These are phyloP conservation scores for Mesoligia furuncula DNA, from an alignment of 2,888 invertebrate species.

Conservation along the genomic window DNA sequence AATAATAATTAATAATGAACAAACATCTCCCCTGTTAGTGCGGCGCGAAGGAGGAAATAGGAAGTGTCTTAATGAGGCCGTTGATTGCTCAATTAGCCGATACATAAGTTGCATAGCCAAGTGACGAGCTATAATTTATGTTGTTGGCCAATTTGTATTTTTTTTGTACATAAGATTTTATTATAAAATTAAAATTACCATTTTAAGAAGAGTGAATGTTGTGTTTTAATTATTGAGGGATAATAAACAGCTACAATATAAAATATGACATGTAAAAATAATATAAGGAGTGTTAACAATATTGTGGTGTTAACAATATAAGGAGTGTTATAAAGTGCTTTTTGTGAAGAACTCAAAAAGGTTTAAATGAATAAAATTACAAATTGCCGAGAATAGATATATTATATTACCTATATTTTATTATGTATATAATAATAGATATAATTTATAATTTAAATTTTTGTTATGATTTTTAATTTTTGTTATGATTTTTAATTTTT, in stretches of 20 bases:
- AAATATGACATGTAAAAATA: too few species aligned
- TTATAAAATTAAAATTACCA: background rate
- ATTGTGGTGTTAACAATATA: too few species aligned
- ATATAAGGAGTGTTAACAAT: too few species aligned
- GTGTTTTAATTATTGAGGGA: background rate
- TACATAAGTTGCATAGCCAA: constrained; percentile 33
- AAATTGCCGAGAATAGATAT: background rate
- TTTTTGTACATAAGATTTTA: background rate
- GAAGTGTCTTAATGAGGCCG: constrained; percentile 53
- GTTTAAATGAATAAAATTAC: background rate
- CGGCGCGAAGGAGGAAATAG: constrained; percentile 36
- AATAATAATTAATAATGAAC: background rate
- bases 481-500: too few species aligned
- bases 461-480: too few species aligned
- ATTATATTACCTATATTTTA: too few species aligned
- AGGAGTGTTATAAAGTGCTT: background rate
- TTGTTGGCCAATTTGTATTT: background rate
- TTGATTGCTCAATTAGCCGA: constrained; percentile 56
- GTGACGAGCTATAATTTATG: background rate
- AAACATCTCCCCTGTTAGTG: background rate
- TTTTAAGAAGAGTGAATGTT: background rate
- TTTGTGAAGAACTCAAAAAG: background rate
- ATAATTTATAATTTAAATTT: too few species aligned
- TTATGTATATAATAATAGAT: too few species aligned
- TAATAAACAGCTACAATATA: too few species aligned